Base-by-base conservation (phyloP, 2,888 invertebrate species). In the Caenorhabditis afra region DNA sequence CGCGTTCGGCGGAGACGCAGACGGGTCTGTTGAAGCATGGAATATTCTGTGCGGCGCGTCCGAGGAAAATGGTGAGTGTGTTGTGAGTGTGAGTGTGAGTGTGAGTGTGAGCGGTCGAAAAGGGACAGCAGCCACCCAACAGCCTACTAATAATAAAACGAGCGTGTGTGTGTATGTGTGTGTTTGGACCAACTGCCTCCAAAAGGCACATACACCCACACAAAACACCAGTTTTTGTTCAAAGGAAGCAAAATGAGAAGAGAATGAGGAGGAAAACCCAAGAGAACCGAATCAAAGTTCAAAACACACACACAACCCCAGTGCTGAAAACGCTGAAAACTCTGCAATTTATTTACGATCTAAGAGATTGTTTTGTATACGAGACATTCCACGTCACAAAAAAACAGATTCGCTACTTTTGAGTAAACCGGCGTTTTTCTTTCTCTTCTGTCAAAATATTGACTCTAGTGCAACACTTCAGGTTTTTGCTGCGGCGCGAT, bases 11-110 rank as follows among this genome's bases (percentile, higher is more conserved):
- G 18, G 50, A 55, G 67, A 50, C 41, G 57, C 62, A 71, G 70
- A 62, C 53, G 3, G 53, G 22, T 61, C 70, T 70, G 57, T 61
- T 57, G 71, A 71, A 71, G 71, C 71, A 71, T 71, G 64, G 71
- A 71, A 71, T 71, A 71, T 71, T 71, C 71, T 62, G 62, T 61
- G 62, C 55, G 61, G 53, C 41, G 58, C 22, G 53, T 39, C 39
- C 22, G 18, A n/a, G 45, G 29, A 29, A 29, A 29, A 29, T 29
- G 10, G 35, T 11, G 35, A 10, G 64, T n/a, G 41, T 52, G 64
- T 52, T 20, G 44, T 20, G 47, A 20, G 35, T n/a, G 68, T 59
- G 68, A 41, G 68, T 57, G 68, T 71, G 70, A 55, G 65, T 47
- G 65, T 44, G 11, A 22, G 41, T 41, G 14, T 41, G 41, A 41